Conservation (phyloP, 30 jellyfish, hydroid and myxozoan species). For the Hydractinia echinata region DNA sequence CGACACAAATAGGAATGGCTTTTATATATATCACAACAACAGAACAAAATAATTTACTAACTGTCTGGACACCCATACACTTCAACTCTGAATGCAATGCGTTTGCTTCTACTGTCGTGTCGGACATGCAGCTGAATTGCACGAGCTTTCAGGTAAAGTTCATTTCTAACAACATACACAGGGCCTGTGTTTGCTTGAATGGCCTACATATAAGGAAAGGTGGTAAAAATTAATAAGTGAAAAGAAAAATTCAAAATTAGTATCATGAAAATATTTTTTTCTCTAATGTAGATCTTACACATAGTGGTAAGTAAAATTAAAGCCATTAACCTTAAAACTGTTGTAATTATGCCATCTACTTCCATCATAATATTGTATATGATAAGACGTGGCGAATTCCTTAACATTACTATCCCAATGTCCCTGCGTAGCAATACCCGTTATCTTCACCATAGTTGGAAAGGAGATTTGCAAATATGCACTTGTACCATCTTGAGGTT, state of each 20-base stretch:
- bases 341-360: conserved; percentile 26
- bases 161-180: conserved; percentile 49
- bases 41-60: conserved; percentile 25
- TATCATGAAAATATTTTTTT: background rate
- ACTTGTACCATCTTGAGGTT: conserved; percentile 41
- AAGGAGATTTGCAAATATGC: conserved; percentile 35
- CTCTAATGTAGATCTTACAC: background rate
- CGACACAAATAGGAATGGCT: no score
- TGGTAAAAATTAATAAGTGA: background rate
- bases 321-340: background rate
- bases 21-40: background rate
- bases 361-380: conserved; percentile 34
- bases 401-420: conserved; percentile 36
- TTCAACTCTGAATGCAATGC: conserved; percentile 79
- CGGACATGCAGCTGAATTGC: conserved; percentile 18
- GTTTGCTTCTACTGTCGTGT: background rate
- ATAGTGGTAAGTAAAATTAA: background rate
- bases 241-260: background rate
- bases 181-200: conserved; percentile 65
- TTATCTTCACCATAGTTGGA: conserved; percentile 42
- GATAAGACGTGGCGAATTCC: conserved; percentile 60
- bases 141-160: conserved; percentile 40
- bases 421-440: conserved; percentile 98
- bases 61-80: conserved; percentile 90
- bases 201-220: conserved; percentile 3